A percentile compares a stretch with the other conserved stretches of the same genome.
These are phyloP conservation scores for Aepyceros melampus DNA, from an alignment of 2,113 vertebrate species.

Conservation along the genomic window DNA sequence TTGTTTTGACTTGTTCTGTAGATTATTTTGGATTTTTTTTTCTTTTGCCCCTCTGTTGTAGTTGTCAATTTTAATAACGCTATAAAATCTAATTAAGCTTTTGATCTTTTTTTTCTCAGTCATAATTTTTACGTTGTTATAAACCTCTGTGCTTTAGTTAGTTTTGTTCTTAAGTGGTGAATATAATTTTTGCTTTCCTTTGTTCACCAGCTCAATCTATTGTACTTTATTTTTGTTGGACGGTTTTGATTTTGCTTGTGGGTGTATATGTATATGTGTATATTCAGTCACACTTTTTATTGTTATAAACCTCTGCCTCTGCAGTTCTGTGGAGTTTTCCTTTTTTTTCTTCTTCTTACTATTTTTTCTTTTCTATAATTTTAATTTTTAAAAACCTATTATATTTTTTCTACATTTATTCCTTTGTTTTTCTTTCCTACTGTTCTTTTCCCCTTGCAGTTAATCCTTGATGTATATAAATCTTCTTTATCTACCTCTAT, in stretches of 20 bases:
- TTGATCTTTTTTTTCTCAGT: neutral
- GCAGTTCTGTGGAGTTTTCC: no score
- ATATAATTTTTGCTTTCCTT: neutral
- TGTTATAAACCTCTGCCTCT: neutral
- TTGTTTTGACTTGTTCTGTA: no score
- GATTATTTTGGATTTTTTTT: no score
- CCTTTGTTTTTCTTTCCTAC: neutral
- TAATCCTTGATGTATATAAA: neutral
- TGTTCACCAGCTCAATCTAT: neutral
- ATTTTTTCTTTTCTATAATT: neutral
- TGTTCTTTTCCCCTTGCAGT: neutral
- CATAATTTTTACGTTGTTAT: neutral
- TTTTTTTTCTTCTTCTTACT: neutral
- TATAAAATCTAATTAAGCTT: neutral
- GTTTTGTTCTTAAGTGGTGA: neutral
- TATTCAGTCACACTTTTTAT: neutral
- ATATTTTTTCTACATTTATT: neutral
- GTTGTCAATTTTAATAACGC: no score
- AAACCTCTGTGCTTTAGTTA: neutral
- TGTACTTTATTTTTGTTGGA: neutral
- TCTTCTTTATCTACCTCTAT: neutral
- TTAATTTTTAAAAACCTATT: neutral
- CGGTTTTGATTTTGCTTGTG: neutral
- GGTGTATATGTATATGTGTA: neutral
- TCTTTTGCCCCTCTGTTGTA: no score